A percentile compares a stretch with the other conserved stretches of the same genome.
These are phyloP conservation scores for Ctenomys sociabilis DNA, from an alignment of 2,113 vertebrate genomes.

Conservation along the genomic window DNA sequence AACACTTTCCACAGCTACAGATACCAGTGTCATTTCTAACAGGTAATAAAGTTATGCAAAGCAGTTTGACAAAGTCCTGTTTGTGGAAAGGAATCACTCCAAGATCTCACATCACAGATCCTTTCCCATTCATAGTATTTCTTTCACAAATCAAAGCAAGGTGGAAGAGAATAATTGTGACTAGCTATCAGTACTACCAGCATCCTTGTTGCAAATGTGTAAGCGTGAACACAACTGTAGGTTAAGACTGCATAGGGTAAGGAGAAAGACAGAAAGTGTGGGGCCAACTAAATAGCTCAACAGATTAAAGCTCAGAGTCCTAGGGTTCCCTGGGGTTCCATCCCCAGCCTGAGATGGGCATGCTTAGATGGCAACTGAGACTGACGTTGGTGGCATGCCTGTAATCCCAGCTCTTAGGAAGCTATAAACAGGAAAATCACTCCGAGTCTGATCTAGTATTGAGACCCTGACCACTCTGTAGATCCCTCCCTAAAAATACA, in stretches of 20 bases:
- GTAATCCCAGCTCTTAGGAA: no score
- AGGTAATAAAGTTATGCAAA: conserved; percentile 32
- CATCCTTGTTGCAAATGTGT: not conserved
- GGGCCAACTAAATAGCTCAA: no score
- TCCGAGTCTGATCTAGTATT: no score
- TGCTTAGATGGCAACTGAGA: no score
- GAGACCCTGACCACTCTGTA: no score
- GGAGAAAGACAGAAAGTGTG: not conserved
- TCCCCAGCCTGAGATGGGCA: no score
- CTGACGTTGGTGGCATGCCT: no score
- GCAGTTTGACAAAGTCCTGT: not conserved
- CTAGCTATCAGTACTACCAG: not conserved
- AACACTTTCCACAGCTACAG: not conserved
- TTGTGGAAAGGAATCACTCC: not conserved
- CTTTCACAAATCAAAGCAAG: not conserved
- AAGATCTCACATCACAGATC: not conserved
- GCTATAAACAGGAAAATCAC: no score
- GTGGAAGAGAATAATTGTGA: not conserved
- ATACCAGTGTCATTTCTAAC: not conserved
- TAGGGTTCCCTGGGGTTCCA: no score
- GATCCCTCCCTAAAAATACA: no score
- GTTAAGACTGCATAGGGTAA: not conserved
- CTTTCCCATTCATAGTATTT: not conserved
- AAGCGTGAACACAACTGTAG: not conserved
- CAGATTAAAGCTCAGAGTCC: no score